Conservation (phyloP, 2,797 vertebrate genomes). For the Carapus acus region DNA sequence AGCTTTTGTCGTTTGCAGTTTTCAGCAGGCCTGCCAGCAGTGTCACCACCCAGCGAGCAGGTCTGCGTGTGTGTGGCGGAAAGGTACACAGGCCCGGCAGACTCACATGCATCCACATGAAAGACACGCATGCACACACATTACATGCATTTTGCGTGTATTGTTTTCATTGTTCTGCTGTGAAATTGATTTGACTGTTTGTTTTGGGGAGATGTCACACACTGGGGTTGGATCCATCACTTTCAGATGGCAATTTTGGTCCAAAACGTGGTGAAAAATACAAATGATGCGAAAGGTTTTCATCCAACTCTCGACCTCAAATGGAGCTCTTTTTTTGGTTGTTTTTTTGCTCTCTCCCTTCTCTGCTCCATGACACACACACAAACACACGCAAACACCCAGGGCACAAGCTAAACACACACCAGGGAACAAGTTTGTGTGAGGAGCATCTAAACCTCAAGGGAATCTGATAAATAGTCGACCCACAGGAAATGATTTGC, state of each 20-base stretch:
- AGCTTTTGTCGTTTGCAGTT: slow-evolving; percentile 69
- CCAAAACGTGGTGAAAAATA: slow-evolving; percentile 23
- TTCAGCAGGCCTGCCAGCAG: slow-evolving; percentile 64
- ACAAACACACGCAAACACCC: slow-evolving; percentile 12
- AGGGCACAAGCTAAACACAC: slow-evolving; percentile 24
- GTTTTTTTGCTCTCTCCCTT: background rate
- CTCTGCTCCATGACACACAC: slow-evolving; percentile 7
- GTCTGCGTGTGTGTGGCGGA: slow-evolving; percentile 36
- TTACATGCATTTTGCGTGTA: slow-evolving; percentile 10
- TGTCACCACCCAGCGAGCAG: slow-evolving; percentile 74
- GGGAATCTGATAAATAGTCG: slow-evolving; percentile 67
- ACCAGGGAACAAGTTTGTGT: slow-evolving; percentile 34
- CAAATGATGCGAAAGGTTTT: slow-evolving; percentile 10
- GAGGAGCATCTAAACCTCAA: slow-evolving; percentile 54
- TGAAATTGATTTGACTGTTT: too few relatives aligned
- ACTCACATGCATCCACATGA: slow-evolving; percentile 30
- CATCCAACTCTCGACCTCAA: slow-evolving; percentile 1
- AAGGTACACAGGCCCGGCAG: slow-evolving; percentile 22
- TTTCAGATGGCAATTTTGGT: slow-evolving; percentile 15
- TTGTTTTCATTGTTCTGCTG: background rate
- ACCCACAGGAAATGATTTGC: slow-evolving; percentile 71
- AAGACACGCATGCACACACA: slow-evolving; percentile 9
- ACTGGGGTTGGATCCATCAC: slow-evolving; percentile 7
- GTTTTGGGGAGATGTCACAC: background rate
- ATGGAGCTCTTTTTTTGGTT: slow-evolving; percentile 12